Evolutionary conservation across 2,113 vertebrate genomes (phyloP), one percentile per base, ranked within the genome.

Genomic region (Rhea pennata): DNA sequence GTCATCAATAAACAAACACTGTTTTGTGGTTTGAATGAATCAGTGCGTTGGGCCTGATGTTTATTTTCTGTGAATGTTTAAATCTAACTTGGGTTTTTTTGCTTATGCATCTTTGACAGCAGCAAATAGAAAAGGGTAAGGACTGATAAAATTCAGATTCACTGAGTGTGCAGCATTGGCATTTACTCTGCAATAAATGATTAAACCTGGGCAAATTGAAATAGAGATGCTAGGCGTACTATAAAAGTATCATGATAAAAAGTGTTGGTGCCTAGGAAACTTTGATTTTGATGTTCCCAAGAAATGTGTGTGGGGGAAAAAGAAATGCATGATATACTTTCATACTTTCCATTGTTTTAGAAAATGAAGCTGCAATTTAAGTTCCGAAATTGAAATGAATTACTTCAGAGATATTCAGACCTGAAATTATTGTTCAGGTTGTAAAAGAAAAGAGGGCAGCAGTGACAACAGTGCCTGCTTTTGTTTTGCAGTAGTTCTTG

Each of bases 121-220:
- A 81, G 46, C 61, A 15, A 53, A 4, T 26, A 86, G 73, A 39
- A 59, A 59, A 81, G 54, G 36, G 21, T n/a, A 40, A 81, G 56
- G 53, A 76, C 73, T 78, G 56, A 46, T 78, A 19, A 53, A 88
- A 82, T 88, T 91, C 76, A 93, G 61, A 84, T 80, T 92, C 88
- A 91, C 56, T 53, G 86, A 2, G 1, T 80, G 54, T 62, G 69
- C 80, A 59, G 76, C 3, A 2, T 27, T 88, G 61, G 56, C 61
- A 65, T 91, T 92, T 88, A 66, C 70, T 81, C 70, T 78, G 84
- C 87, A 71, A 46, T 84, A 90, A 81, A 90, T 75, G 70, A 42
- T 2, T 73, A 39, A 22, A 40, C 51, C 14, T 21, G 48, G 82
- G 77, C 24, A 93, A 87, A 76, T 44, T 88, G 72, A 76, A 91